A percentile compares a stretch with the other conserved stretches of the same genome.
Conservation (phyloP, 2,888 invertebrate species). For the Brachyptera risi region DNA sequence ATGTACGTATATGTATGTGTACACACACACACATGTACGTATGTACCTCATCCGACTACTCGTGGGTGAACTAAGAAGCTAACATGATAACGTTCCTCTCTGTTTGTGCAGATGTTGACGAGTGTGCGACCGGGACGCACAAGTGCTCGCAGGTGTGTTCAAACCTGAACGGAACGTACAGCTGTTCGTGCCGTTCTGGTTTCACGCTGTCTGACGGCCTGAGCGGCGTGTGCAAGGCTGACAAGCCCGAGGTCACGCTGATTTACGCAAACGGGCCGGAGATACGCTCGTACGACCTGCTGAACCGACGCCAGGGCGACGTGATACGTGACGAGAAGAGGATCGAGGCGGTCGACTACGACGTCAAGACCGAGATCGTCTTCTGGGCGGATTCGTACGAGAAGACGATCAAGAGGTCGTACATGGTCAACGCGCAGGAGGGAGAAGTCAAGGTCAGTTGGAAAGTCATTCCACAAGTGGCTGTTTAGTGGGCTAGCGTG, state of each 20-base stretch:
- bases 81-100: no score
- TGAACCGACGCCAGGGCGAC: constrained; percentile 52
- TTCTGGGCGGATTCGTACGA: constrained; percentile 96
- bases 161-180: constrained; percentile 86
- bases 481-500: no score
- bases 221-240: constrained; percentile 78
- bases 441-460: constrained; percentile 69
- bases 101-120: constrained; percentile 67
- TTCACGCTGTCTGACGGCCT: constrained; percentile 70
- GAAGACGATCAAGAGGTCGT: constrained; percentile 85
- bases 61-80: no score
- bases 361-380: constrained; percentile 75
- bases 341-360: constrained; percentile 88
- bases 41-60: no score
- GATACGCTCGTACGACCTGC: constrained; percentile 68
- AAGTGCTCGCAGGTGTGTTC: constrained; percentile 91
- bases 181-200: constrained; percentile 81
- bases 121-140: constrained; percentile 76
- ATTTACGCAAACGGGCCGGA: constrained; percentile 82
- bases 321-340: constrained; percentile 81
- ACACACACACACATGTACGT: no score
- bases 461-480: no score
- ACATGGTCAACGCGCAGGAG: constrained; percentile 74
- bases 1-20: no score
- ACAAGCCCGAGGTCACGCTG: constrained; percentile 61